phyloP scores from a whole-genome alignment of 2,888 invertebrate genomes.

The Aphodius sticticus region DNA sequence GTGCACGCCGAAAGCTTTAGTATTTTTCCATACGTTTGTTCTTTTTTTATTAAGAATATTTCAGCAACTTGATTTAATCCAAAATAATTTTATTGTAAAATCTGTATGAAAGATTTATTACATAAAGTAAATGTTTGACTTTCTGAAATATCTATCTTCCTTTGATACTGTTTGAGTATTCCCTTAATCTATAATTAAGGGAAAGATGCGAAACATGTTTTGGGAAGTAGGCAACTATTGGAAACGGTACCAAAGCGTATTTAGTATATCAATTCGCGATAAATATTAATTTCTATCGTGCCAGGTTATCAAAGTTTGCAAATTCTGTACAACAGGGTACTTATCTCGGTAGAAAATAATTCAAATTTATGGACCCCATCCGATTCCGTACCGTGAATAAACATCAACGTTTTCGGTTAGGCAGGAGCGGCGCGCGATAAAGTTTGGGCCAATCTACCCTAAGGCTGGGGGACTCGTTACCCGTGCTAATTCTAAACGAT shows the following conservation, averaged over 20 bases:
- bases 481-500: not conserved
- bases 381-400: slow-evolving; percentile 12
- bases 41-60: too few relatives aligned
- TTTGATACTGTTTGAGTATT: not conserved
- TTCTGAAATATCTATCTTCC: too few relatives aligned
- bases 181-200: not conserved
- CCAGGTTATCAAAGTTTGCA: not conserved
- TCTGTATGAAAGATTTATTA: too few relatives aligned
- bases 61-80: too few relatives aligned
- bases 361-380: slow-evolving; percentile 25
- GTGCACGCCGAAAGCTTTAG: too few relatives aligned
- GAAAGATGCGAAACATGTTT: not conserved
- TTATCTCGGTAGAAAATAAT: slow-evolving; percentile 22
- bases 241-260: not conserved
- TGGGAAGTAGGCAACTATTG: not conserved
- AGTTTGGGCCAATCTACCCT: slow-evolving; percentile 5
- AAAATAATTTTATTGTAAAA: too few relatives aligned
- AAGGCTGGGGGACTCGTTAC: not conserved
- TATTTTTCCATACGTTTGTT: too few relatives aligned
- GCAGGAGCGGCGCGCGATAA: slow-evolving; percentile 12
- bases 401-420: slow-evolving; percentile 20
- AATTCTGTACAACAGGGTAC: not conserved
- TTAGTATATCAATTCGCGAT: not conserved
- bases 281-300: not conserved
- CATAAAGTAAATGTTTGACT: too few relatives aligned